Evolutionary conservation across 2,797 vertebrate species (phyloP).

Genomic region (Vireo griseus): DNA sequence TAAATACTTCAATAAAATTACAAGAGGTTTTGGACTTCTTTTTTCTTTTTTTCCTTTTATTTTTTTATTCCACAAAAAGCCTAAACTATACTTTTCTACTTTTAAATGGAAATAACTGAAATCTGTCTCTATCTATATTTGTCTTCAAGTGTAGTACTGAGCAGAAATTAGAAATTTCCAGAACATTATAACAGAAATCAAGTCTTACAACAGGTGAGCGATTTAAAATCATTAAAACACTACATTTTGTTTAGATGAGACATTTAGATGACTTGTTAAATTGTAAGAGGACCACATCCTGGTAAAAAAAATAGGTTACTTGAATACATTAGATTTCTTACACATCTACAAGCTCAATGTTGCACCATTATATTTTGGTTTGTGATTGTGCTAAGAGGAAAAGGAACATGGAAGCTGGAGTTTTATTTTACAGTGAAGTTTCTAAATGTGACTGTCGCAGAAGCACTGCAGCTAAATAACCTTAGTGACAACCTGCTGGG

Average conservation of each 20-base stretch:
- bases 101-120: neutral
- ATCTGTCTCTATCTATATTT: neutral
- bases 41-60: accelerated
- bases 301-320: neutral
- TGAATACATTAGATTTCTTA: neutral
- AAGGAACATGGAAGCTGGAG: neutral
- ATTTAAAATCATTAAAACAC: neutral
- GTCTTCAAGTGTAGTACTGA: neutral
- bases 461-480: neutral
- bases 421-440: neutral
- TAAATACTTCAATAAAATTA: neutral
- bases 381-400: neutral
- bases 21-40: accelerated
- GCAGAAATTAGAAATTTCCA: neutral
- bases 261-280: neutral
- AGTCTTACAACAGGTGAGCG: neutral
- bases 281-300: neutral
- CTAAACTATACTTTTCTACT: neutral
- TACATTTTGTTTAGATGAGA: neutral
- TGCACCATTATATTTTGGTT: neutral
- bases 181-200: neutral
- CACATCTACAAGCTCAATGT: neutral
- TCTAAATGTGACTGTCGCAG: neutral
- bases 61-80: neutral
- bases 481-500: neutral